These are phyloP conservation scores for Ranitomeya variabilis DNA, from an alignment of 2,113 vertebrate species.

Conservation along the genomic window DNA sequence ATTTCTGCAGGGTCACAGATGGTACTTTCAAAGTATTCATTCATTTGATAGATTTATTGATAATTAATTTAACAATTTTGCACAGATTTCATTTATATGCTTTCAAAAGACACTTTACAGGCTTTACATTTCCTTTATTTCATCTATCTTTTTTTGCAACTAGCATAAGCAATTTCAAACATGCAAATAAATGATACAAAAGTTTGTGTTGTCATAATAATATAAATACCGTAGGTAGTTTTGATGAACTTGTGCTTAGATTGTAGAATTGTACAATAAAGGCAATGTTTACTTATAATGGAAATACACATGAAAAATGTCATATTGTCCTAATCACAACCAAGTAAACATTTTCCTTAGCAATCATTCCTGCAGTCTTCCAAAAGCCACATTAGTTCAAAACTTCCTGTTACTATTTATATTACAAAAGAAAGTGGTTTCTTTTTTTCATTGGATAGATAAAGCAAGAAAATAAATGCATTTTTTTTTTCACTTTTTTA, in stretches of 20 bases:
- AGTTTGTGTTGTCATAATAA: not conserved
- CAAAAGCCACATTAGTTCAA: not conserved
- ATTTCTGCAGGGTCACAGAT: not conserved
- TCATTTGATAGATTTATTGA: not conserved
- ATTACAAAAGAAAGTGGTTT: not conserved
- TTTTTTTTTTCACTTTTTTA: too few relatives aligned
- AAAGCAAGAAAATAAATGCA: not conserved
- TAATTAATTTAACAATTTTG: not conserved
- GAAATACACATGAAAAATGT: not conserved
- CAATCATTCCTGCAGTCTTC: not conserved
- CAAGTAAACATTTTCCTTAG: not conserved
- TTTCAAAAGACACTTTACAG: not conserved
- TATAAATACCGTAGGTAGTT: not conserved
- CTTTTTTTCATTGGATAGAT: not conserved
- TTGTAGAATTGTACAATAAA: not conserved
- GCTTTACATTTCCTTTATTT: not conserved
- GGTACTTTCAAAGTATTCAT: not conserved
- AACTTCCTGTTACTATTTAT: not conserved
- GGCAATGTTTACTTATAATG: conserved; percentile 3
- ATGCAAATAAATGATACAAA: not conserved
- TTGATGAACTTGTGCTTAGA: not conserved
- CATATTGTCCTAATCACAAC: not conserved
- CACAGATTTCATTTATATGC: not conserved
- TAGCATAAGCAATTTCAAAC: not conserved
- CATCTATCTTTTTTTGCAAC: not conserved